phyloP scores from a whole-genome alignment of 2,797 vertebrate species.

The Megalops cyprinoides region DNA sequence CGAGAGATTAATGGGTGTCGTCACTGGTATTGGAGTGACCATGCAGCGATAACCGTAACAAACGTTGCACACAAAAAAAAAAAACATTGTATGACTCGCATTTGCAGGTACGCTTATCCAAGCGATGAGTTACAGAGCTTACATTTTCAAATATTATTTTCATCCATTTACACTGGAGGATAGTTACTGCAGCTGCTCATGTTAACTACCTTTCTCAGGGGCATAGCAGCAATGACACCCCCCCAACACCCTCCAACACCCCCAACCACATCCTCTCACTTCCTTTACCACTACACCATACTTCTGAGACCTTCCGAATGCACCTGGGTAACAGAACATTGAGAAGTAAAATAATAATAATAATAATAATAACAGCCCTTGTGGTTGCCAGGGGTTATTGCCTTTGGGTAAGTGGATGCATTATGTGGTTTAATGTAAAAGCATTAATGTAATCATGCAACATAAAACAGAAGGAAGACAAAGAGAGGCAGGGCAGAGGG shows the following conservation, averaged over 20 bases:
- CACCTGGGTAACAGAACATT: not conserved
- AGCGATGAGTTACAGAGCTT: not conserved
- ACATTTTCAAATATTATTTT: not conserved
- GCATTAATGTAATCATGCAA: not conserved
- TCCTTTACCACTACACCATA: not conserved
- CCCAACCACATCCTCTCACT: not conserved
- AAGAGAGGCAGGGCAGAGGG: not conserved
- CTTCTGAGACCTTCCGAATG: not conserved
- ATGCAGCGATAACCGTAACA: not conserved
- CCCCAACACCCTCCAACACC: no score
- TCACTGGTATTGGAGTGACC: not conserved
- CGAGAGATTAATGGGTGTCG: not conserved
- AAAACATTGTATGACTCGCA: not conserved
- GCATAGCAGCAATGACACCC: not conserved
- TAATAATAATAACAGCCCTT: not conserved
- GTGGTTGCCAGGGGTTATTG: not conserved
- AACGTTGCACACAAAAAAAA: not conserved
- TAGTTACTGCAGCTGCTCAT: not conserved
- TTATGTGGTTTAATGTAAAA: not conserved
- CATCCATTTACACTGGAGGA: not conserved
- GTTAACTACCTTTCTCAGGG: not conserved
- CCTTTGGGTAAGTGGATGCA: not conserved
- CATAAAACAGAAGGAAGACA: not conserved
- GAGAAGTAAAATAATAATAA: not conserved
- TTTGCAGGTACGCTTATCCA: not conserved